A percentile compares a stretch with the other conserved stretches of the same genome.
These are phyloP conservation scores for Nebria ingens DNA, from an alignment of 1,140 invertebrate genomes.

Conservation along the genomic window DNA sequence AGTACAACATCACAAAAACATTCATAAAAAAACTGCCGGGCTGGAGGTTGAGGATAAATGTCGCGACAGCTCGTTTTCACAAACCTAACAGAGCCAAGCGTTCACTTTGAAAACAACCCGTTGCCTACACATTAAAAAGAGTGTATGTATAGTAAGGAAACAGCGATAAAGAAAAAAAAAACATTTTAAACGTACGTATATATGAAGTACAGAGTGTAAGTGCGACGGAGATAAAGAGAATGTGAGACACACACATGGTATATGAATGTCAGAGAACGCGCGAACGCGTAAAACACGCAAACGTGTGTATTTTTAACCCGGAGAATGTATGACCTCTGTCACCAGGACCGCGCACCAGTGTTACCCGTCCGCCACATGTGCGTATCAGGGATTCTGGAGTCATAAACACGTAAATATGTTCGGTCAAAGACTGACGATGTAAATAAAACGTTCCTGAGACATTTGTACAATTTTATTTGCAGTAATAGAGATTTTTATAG, in stretches of 20 bases:
- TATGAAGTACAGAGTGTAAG: background rate
- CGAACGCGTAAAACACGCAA: background rate
- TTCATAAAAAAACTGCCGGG: too few relatives aligned
- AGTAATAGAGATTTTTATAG: too few relatives aligned
- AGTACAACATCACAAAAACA: too few relatives aligned
- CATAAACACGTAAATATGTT: background rate
- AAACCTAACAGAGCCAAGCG: too few relatives aligned
- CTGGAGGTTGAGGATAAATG: too few relatives aligned
- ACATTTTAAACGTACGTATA: background rate
- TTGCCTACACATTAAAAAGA: too few relatives aligned
- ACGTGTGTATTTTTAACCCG: background rate
- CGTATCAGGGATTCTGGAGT: background rate
- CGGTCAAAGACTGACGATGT: slow-evolving; percentile 4
- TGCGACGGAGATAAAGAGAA: background rate
- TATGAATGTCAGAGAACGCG: background rate
- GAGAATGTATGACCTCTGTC: background rate
- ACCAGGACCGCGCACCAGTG: background rate
- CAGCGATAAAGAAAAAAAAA: background rate
- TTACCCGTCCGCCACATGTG: too few relatives aligned
- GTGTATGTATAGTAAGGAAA: background rate
- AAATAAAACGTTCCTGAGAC: too few relatives aligned
- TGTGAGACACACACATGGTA: background rate
- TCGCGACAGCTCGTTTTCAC: too few relatives aligned
- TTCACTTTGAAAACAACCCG: too few relatives aligned
- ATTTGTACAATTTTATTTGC: too few relatives aligned